Conservation (phyloP, 1,140 invertebrate genomes). For the Varroa destructor region DNA sequence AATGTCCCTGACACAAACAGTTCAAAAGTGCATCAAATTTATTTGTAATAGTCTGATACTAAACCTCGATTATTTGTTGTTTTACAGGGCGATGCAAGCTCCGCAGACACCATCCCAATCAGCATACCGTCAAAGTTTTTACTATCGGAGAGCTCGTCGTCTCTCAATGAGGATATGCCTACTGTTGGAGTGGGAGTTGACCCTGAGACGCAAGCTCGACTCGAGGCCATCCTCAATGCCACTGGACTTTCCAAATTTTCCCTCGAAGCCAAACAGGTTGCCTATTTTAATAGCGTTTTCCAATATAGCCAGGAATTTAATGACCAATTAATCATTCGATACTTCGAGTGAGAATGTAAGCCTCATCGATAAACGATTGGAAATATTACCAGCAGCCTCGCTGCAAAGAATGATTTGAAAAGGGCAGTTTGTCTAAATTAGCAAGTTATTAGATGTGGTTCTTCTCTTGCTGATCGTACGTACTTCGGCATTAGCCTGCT, state of each 20-base stretch:
- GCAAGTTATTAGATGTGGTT: too few relatives aligned
- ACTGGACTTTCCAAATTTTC: conserved; percentile 52
- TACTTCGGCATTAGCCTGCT: too few relatives aligned
- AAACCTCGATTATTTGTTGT: neutral
- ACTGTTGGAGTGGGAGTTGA: conserved; percentile 48
- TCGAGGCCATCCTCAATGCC: conserved; percentile 74
- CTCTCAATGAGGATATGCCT: conserved; percentile 15
- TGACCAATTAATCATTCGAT: neutral
- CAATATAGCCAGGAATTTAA: neutral
- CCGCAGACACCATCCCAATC: conserved; percentile 18
- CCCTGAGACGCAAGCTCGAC: conserved; percentile 69
- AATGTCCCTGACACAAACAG: too few relatives aligned
- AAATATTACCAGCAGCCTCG: too few relatives aligned
- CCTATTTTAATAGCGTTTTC: neutral
- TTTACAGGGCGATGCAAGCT: conserved; percentile 17
- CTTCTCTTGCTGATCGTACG: too few relatives aligned
- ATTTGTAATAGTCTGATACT: too few relatives aligned
- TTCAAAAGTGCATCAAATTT: too few relatives aligned
- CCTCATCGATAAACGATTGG: too few relatives aligned
- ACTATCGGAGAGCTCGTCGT: conserved; percentile 6
- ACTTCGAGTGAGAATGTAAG: too few relatives aligned
- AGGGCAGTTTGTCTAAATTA: too few relatives aligned
- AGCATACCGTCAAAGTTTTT: conserved; percentile 24
- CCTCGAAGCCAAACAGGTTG: conserved; percentile 24
- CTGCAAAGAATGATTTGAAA: too few relatives aligned